Evolutionary conservation across 2,113 vertebrate species (phyloP).

Genomic region (Cyanistes caeruleus): DNA sequence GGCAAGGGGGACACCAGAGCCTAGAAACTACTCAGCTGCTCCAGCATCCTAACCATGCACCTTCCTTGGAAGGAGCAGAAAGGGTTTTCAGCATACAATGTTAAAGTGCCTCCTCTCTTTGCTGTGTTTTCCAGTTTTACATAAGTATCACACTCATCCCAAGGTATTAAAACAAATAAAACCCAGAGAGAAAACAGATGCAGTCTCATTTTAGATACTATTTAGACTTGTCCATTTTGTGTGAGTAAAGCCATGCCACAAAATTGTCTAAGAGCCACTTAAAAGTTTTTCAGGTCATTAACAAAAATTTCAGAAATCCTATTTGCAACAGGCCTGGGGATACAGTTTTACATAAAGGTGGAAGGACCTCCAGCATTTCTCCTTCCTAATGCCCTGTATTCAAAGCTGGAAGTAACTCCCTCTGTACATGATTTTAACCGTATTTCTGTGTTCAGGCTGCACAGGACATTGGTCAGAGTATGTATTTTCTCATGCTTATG

Average conservation of each 20-base stretch:
- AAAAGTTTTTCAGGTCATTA: not conserved
- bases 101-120: not conserved
- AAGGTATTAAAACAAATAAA: not conserved
- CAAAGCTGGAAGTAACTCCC: not conserved
- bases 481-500: not conserved
- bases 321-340: not conserved
- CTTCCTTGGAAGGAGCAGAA: not conserved
- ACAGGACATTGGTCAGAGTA: not conserved
- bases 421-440: not conserved
- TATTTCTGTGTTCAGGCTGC: not conserved
- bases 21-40: not conserved
- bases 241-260: not conserved
- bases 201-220: not conserved
- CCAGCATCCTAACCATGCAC: not conserved
- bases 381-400: not conserved
- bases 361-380: not conserved
- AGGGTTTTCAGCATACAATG: not conserved
- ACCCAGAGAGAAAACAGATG: not conserved
- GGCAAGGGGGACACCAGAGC: not conserved
- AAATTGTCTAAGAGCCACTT: not conserved
- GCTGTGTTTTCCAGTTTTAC: not conserved
- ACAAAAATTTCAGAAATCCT: not conserved
- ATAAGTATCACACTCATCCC: not conserved
- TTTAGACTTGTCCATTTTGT: not conserved
- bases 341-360: not conserved